These are phyloP conservation scores for Myotis vivesi DNA, from an alignment of 2,797 vertebrate species.

Conservation along the genomic window DNA sequence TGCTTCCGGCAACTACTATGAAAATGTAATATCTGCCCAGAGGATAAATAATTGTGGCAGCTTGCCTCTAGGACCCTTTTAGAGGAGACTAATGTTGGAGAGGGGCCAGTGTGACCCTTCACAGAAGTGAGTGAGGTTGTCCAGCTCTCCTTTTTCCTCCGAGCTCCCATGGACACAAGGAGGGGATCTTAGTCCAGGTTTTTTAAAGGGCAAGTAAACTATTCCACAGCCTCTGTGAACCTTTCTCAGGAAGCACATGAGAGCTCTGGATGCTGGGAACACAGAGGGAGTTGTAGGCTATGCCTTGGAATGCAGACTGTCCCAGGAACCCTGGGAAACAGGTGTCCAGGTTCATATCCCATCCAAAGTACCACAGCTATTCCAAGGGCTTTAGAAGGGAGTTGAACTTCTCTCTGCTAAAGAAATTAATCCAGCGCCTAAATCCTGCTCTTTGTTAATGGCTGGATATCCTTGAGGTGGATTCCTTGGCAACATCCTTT, in stretches of 20 bases:
- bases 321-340: slow-evolving; percentile 59
- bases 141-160: not conserved
- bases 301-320: slow-evolving; percentile 42
- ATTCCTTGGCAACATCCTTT: slow-evolving; percentile 78
- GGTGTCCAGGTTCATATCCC: slow-evolving; percentile 59
- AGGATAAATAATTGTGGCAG: not conserved
- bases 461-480: slow-evolving; percentile 75
- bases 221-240: not conserved
- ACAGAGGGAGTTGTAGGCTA: not conserved
- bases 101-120: not conserved
- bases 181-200: not conserved
- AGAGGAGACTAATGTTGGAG: not conserved
- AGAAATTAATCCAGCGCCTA: slow-evolving; percentile 75
- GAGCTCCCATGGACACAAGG: not conserved
- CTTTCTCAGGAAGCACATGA: not conserved
- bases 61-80: not conserved
- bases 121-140: not conserved
- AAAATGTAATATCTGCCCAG: not conserved
- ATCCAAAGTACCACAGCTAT: slow-evolving; percentile 13
- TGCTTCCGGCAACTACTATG: not conserved
- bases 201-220: not conserved
- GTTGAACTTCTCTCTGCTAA: slow-evolving; percentile 59
- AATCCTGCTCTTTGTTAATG: slow-evolving; percentile 74
- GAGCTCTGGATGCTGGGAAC: slow-evolving; percentile 22
- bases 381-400: slow-evolving; percentile 58